Evolutionary conservation across 53 echinoderm and acorn worm genomes (phyloP), one percentile per base, ranked within the genome.

Genomic region (Echinometra lucunter): DNA sequence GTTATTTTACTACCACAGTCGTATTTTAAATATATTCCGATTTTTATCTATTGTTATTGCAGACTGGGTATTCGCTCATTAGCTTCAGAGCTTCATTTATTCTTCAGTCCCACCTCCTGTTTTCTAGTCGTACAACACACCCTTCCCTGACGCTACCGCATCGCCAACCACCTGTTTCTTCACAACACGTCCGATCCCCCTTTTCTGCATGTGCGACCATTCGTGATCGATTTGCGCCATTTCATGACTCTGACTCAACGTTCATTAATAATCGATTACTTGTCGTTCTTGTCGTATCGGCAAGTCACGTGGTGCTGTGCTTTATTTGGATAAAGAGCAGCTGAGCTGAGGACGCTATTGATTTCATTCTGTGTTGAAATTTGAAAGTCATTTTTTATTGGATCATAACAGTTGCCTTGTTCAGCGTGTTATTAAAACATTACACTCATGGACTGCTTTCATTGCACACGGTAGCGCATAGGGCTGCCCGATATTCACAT

Each of bases 191-290:
- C 53, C 88, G 55, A 88, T 88, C 53, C 49, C 13, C 49, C 53
- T 4, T 49, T 49, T 88, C 18, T 88, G 28, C 6, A 30, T 56
- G 88, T 88, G 49, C 88, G 88, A n/a, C 53, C 88, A 49, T 18
- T 55, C 88, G 56, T 25, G 21, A 88, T 88, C 55, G 56, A 88
- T 88, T 49, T 15, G 49, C 4, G 49, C 30, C 28, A 16, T 56
- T n/a, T 28, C 4, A 30, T 11, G 88, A 88, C 88, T 53, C 53
- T 88, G 88, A 88, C 88, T 88, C 88, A 88, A 55, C 56, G 55
- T 32, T 49, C 55, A 88, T 88, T 53, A 88, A 88, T 88, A 47
- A 88, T 88, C 49, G 49, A 88, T 49, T 88, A 88, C 49, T 56
- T 15, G 88, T 56, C 88, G n/a, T 55, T 49, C 55, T 34, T 56